Base-by-base conservation (phyloP, 2,797 vertebrate genomes). In the Psittacula echo region DNA sequence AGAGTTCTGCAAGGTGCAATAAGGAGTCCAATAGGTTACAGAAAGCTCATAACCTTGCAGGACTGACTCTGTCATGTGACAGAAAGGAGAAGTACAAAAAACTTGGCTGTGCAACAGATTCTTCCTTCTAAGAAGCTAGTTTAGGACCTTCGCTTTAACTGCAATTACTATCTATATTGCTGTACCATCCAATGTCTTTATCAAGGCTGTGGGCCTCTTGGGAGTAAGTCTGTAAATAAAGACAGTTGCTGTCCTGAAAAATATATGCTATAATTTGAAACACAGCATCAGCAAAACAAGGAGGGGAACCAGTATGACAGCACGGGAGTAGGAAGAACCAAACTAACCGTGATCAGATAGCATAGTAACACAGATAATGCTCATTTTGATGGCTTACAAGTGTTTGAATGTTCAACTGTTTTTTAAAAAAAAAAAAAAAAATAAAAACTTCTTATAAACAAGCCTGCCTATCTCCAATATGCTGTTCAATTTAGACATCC, bases 361-460 rank as follows among this genome's bases (percentile, higher is more conserved):
- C 9, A 48, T 0, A 85, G n/a, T 11, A 70, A 61, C 7, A 67
- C 8, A 87, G 9, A 41, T 3, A 24, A 6, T 0, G 20, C 10
- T 66, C 27, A 70, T 83, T 82, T 27, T 62, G 9, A 77, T 39
- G 29, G n/a, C 41, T 89, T 54, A n/a, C 29, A 73, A 56, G 11
- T 32, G 6, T 67, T 51, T 27, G 29, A 81, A 61, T 21, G n/a
- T 24, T 79, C 37, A 50, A 42, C 4, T 47, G 4, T 5, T 51
- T 8, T 53, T 53, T 56, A 45, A 5, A 3, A 62, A 42, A 62
- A 42, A 50, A 26, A 62, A 42, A 48, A 26, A 50, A 23, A 44
- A 4, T 3, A 5, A 11, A 10, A 45, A 47, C 1, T 26, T 53
- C 17, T 29, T 48, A 70, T 12, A 82, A 76, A 64, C 5, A 67